Evolutionary conservation across 2,113 vertebrate genomes (phyloP), one percentile per base, ranked within the genome.

Genomic region (Excalfactoria chinensis): DNA sequence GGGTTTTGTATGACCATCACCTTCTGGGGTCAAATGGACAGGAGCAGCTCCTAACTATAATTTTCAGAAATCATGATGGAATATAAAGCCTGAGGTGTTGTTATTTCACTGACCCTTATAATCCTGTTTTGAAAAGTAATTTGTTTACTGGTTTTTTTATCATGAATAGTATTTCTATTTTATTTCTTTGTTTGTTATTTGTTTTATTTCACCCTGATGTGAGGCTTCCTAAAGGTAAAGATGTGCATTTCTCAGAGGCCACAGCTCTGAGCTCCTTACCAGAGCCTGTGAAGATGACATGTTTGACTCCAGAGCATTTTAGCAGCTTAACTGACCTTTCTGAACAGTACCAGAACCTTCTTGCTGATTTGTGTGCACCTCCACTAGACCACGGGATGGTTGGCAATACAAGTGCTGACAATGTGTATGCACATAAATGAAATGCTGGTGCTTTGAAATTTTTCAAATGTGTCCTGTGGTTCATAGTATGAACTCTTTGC

Each of bases 261-360:
- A 73, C 64, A 80, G 68, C 41, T 89, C n/a, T 79, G 34, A 0
- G 1, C n/a, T 76, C 44, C 70, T 82, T 58, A 48, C 53, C 62
- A n/a, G 13, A 56, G 30, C 44, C 70, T 49, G 19, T 55, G 63
- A 82, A 63, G 35, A 30, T 28, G 10, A 93, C 88, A 79, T 22
- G 9, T 53, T 87, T 87, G 71, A 79, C 41, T 83, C 49, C 32
- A n/a, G 21, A n/a, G 10, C 8, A 1, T 85, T 91, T 93, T 78
- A 95, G 59, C 41, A 93, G 40, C 44, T 83, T 66, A 89, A 68
- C 46, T 83, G 82, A 73, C 46, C 78, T 89, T 44, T 37, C 62
- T 66, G 49, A 86, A 58, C 22, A n/a, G 15, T 13, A 62, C 25
- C 49, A 73, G 55, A 53, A 69, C 32, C 53, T 30, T 8, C 35